phyloP scores from a whole-genome alignment of 2,113 vertebrate genomes.

The Rhea pennata region DNA sequence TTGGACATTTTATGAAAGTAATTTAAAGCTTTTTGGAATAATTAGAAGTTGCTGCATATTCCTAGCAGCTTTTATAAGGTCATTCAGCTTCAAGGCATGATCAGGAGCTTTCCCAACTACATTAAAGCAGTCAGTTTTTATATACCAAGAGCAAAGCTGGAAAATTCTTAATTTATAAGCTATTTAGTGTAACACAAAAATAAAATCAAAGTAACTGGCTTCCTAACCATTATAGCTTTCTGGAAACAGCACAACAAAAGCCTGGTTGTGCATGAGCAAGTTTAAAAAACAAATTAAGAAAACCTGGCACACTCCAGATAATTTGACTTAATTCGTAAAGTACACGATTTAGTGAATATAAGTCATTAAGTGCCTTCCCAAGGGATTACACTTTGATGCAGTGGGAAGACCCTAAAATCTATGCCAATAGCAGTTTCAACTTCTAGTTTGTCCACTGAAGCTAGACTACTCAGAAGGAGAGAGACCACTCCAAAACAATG shows the following conservation, averaged over 20 bases:
- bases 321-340: background rate
- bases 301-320: background rate
- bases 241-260: background rate
- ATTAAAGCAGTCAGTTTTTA: background rate
- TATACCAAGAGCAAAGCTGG: background rate
- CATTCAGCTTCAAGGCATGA: background rate
- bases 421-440: background rate
- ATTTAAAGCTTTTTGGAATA: background rate
- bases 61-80: background rate
- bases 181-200: background rate
- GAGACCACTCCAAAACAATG: background rate
- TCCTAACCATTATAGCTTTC: background rate
- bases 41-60: background rate
- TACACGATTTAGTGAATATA: background rate
- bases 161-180: background rate
- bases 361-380: background rate
- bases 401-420: background rate
- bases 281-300: background rate
- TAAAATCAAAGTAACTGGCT: background rate
- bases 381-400: background rate
- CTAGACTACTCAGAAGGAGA: background rate
- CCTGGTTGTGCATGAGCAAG: rapidly evolving
- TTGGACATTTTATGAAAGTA: background rate
- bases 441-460: background rate
- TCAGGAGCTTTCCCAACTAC: background rate